Evolutionary conservation across 2,888 invertebrate species (phyloP), one percentile per base, ranked within the genome.

Genomic region (Chrysolina oricalcia): DNA sequence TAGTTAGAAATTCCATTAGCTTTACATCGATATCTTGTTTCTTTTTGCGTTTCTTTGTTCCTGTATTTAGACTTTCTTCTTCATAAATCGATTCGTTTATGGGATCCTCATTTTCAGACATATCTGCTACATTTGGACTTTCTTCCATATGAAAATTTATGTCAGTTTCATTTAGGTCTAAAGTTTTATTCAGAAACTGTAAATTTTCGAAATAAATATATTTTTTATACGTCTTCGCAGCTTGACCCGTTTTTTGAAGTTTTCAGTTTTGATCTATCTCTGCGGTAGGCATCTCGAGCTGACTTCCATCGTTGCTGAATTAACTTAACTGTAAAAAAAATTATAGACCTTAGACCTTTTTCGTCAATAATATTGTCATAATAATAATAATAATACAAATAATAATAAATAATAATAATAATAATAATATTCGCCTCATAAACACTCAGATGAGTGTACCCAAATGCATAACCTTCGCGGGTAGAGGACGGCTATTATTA

Each of bases 221-320:
- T n/a, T n/a, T n/a, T n/a, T n/a, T n/a, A n/a, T n/a, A n/a, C n/a
- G n/a, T n/a, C n/a, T n/a, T n/a, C n/a, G n/a, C n/a, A n/a, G 35
- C 70, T 50, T 69, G 65, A 23, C 72, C 72, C 19, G 11, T n/a
- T 10, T 56, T 56, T 56, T 19, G 11, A 56, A 17, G 48, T 19
- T 72, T 50, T 70, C 40, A 35, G 10, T 72, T 72, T 72, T 19
- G 48, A 40, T 67, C 56, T 23, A 67, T 72, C 67, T 50, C 67
- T 66, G 46, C 43, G 41, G 67, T 72, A 72, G n/a, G 68, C 68
- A 53, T 72, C 68, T 53, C 56, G 66, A 67, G 72, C 66, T 46
- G 68, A 65, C 65, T 70, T 70, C 72, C 72, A 72, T 41, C 72
- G 48, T 67, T 72, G 63, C 50, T 72, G 72, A 41, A 72, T 53